Evolutionary conservation across 92 coral and sea anemone species (phyloP).

Genomic region (Zoanthus sociatus): DNA sequence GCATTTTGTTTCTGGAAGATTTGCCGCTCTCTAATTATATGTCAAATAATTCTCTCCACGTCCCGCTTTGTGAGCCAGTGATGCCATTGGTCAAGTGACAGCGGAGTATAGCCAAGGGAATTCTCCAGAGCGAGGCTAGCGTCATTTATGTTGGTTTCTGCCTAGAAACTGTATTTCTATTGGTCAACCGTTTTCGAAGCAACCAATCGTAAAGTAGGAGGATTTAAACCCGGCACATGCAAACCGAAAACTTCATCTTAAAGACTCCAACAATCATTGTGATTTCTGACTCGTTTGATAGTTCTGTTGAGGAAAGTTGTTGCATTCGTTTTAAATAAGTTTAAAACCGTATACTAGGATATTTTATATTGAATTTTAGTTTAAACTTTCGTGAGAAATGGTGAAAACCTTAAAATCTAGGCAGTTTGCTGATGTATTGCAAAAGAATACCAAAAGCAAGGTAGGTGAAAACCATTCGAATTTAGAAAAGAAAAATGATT

Average conservation of each 20-base stretch:
- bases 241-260: constrained; percentile 72
- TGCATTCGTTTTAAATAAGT: neutral
- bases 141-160: constrained; percentile 34
- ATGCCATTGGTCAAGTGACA: constrained; percentile 1
- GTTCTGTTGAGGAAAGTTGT: neutral
- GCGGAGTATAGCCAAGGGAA: neutral
- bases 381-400: constrained; percentile 39
- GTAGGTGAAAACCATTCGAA: neutral
- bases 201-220: constrained; percentile 78
- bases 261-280: constrained; percentile 19
- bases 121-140: constrained; percentile 64
- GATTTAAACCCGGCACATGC: constrained; percentile 87
- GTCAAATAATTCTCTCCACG: constrained; percentile 1
- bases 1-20: constrained; percentile 20
- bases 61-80: constrained; percentile 32
- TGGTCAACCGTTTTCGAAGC: constrained; percentile 59
- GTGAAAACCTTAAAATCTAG: constrained; percentile 77
- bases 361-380: constrained; percentile 1
- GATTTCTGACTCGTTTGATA: neutral
- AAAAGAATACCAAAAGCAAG: constrained; percentile 64
- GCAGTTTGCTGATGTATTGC: constrained; percentile 52
- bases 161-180: constrained; percentile 59
- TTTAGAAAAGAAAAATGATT: neutral
- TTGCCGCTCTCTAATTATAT: neutral
- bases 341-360: neutral